Percentiles rank a stretch among this genome's conserved stretches.
These are phyloP conservation scores for Chaenodraco wilsoni DNA, from an alignment of 2,797 vertebrate species.

Conservation along the genomic window DNA sequence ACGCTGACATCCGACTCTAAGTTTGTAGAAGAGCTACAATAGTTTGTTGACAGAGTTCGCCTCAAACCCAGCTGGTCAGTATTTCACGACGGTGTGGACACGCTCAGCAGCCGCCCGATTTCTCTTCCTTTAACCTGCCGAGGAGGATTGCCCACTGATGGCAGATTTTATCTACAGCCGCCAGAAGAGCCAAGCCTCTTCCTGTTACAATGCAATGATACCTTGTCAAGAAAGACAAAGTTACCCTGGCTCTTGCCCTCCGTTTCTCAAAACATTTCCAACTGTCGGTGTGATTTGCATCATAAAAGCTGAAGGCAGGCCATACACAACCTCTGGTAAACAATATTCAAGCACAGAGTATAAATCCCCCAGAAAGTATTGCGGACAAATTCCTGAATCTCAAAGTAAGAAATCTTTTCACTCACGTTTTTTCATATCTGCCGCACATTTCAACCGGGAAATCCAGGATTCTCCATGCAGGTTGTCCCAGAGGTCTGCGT, in stretches of 20 bases:
- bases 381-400: constrained; percentile 8
- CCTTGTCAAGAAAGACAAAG: constrained; percentile 75
- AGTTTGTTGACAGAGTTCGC: constrained; percentile 54
- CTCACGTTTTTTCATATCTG: constrained; percentile 37
- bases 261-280: constrained; percentile 15
- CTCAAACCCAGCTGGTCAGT: constrained; percentile 44
- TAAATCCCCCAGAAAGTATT: neutral
- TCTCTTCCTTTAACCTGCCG: constrained; percentile 54
- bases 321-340: constrained; percentile 5
- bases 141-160: constrained; percentile 57
- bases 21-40: constrained; percentile 3
- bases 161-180: constrained; percentile 74
- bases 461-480: constrained; percentile 57
- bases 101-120: constrained; percentile 50
- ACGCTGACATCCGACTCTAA: constrained; percentile 16
- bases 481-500: constrained; percentile 78
- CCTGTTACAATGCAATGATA: constrained; percentile 71
- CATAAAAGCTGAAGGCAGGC: constrained; percentile 33
- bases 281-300: constrained; percentile 38
- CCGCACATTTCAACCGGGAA: constrained; percentile 44
- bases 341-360: constrained; percentile 6
- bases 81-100: constrained; percentile 48
- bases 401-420: constrained; percentile 10
- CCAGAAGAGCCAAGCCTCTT: constrained; percentile 68
- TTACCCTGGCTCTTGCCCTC: constrained; percentile 40